Base-by-base conservation (phyloP, 2,888 invertebrate species). In the Cerastis leucographa region DNA sequence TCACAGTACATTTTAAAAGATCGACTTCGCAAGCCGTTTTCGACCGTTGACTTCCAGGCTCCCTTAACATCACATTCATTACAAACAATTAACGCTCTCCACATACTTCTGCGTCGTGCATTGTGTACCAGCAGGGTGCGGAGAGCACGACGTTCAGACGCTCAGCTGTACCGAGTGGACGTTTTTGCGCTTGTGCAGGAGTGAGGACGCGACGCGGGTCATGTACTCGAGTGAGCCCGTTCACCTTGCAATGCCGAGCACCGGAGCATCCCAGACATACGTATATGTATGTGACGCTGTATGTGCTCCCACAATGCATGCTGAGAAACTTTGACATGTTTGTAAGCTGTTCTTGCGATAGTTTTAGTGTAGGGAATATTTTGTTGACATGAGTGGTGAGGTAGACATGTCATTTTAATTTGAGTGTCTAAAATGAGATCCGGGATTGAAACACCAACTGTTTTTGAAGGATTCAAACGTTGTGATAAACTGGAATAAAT, bases 211-310 rank as follows among this genome's bases (percentile, higher is more conserved):
- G 70, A 73, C 72, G 80, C 79, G 81, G 88, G 88, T 89, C 88
- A 83, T 86, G 88, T 85, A 90, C 92, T 88, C 88, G 87, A 84
- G 85, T 85, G 86, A 89, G 88, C 94, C 89, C 86, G 95, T 92
- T 95, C 93, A 93, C 95, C 95, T 95, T 95, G 95, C 95, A 95
- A 95, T 95, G 95, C 92, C 95, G 92, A 90, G 90, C 84, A 83
- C 87, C 92, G 95, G 92, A 90, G 90, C 83, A 83, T 85, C 74
- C 71, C 54, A 49, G 25, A 85, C 65, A 75, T 68, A 85, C 46
- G 40, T 78, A 72, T 72, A 35, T 71, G 67, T 74, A 79, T 25
- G 17, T 69, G 56, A 67, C 25, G 40, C 76, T 67, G 62, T 44
- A n/a, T 42, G 59, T 70, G 69, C 11, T 42, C 1, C 40, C 25